Conservation (phyloP, 37 sponge, comb jelly and placozoan genomes). For the Halisarca cf. caerulea region DNA sequence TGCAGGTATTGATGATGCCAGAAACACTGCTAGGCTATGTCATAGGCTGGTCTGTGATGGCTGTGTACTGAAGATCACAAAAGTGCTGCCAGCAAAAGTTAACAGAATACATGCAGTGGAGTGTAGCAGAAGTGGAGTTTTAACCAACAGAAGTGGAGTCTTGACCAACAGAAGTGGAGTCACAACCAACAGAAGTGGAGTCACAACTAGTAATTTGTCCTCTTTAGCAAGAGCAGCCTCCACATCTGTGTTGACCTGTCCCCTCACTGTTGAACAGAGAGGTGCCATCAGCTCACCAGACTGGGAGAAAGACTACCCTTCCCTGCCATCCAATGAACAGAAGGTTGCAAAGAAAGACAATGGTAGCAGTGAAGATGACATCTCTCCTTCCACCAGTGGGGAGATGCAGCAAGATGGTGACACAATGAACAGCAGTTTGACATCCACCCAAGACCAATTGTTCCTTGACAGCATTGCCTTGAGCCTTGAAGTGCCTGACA, state of each 20-base stretch:
- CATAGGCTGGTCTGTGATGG: slow-evolving; percentile 74
- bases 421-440: background rate
- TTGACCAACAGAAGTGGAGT: too few species aligned
- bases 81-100: too few species aligned
- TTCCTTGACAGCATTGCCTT: background rate
- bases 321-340: background rate
- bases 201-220: too few species aligned
- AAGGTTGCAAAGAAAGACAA: background rate
- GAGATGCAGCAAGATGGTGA: background rate
- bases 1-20: slow-evolving; percentile 87
- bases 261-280: too few species aligned
- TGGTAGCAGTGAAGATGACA: background rate
- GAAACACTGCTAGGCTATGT: slow-evolving; percentile 82
- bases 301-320: too few species aligned
- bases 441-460: background rate
- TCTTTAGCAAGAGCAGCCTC: too few species aligned
- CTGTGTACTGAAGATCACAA: slow-evolving; percentile 60
- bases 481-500: background rate
- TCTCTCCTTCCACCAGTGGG: background rate
- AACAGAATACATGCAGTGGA: too few species aligned
- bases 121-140: too few species aligned
- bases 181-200: too few species aligned
- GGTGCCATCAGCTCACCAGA: background rate
- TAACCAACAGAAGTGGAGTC: too few species aligned
- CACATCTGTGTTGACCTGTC: too few species aligned